These are phyloP conservation scores for Ctenomys sociabilis DNA, from an alignment of 2,113 vertebrate species.

Conservation along the genomic window DNA sequence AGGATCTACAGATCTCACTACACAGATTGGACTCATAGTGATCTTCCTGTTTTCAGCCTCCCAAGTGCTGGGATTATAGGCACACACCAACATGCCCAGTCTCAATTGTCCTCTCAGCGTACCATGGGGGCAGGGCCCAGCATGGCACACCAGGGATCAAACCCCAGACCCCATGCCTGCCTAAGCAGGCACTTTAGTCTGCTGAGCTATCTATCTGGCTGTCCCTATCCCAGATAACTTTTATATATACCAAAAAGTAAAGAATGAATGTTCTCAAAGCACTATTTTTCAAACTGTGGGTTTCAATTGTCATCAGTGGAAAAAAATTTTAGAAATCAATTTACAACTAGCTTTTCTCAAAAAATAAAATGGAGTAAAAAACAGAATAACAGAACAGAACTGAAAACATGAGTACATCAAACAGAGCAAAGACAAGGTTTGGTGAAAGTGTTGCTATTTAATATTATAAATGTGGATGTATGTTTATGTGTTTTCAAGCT, in stretches of 20 bases:
- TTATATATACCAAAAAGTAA: neutral
- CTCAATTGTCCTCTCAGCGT: too few species aligned
- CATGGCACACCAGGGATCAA: too few species aligned
- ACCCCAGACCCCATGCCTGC: too few species aligned
- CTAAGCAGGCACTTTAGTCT: too few species aligned
- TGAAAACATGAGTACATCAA: conserved; percentile 24
- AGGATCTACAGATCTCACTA: too few species aligned
- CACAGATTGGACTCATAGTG: too few species aligned
- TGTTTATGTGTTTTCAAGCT: neutral
- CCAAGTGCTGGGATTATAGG: too few species aligned
- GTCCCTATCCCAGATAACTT: neutral
- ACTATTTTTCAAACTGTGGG: conserved; percentile 3
- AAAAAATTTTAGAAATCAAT: neutral
- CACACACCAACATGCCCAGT: too few species aligned
- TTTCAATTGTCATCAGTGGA: neutral
- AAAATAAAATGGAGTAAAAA: conserved; percentile 1
- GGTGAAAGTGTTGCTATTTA: neutral
- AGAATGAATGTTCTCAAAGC: conserved; percentile 38
- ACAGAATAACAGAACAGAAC: conserved; percentile 19
- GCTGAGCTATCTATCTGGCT: too few species aligned
- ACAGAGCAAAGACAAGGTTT: neutral
- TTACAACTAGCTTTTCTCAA: conserved; percentile 33
- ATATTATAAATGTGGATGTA: neutral
- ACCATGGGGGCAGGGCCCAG: too few species aligned
- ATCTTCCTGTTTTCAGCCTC: too few species aligned